These are phyloP conservation scores for Pseudomyrmex sp. DNA, from an alignment of 1,140 invertebrate genomes.

Conservation along the genomic window DNA sequence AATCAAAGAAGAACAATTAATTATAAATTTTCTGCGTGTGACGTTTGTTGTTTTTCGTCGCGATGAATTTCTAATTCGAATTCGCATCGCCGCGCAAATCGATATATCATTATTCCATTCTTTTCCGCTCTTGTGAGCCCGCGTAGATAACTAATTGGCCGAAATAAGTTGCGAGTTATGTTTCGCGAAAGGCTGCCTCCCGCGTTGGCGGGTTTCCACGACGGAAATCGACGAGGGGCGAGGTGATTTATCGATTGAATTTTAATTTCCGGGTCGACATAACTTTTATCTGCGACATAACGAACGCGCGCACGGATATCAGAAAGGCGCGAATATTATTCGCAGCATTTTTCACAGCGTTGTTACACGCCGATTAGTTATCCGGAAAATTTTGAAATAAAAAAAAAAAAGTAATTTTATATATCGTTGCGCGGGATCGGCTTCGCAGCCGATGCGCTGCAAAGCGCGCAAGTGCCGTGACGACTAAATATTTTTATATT, in stretches of 20 bases:
- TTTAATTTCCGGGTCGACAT: constrained; percentile 44
- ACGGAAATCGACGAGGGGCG: constrained; percentile 29
- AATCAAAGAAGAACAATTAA: background rate
- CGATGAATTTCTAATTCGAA: constrained; percentile 15
- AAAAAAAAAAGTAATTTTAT: too few relatives aligned
- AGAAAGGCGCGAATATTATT: constrained; percentile 32
- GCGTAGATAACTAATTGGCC: constrained; percentile 40
- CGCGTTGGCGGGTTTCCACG: constrained; percentile 38
- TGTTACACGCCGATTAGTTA: background rate
- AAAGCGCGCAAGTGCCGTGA: background rate
- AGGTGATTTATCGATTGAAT: constrained; percentile 60
- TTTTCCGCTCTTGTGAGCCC: constrained; percentile 9
- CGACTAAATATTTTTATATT: constrained; percentile 40
- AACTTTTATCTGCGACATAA: constrained; percentile 49
- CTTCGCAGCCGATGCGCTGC: constrained; percentile 6
- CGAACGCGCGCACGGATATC: constrained; percentile 8
- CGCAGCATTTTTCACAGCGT: constrained; percentile 3
- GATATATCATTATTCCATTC: constrained; percentile 4
- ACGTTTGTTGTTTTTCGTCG: background rate
- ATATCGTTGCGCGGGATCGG: constrained; percentile 6
- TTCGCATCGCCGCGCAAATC: background rate
- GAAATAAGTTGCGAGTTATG: constrained; percentile 43
- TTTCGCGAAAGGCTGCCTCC: constrained; percentile 18
- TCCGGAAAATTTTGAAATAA: constrained; percentile 30
- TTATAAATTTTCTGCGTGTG: background rate